Conservation (phyloP, 2,113 vertebrate species). For the Tetraodon nigroviridis region DNA sequence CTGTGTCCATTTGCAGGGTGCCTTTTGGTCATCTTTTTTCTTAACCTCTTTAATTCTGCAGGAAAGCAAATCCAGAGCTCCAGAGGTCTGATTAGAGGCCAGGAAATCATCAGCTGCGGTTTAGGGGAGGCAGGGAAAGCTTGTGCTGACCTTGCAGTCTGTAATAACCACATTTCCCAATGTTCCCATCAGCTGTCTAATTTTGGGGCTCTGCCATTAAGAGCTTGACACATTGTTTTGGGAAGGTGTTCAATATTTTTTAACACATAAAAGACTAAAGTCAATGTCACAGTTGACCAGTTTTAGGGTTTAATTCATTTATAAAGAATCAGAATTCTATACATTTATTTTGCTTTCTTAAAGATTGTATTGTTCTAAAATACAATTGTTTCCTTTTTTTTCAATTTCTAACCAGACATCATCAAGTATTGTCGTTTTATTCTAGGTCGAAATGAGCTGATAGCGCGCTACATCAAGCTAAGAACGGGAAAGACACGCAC, state of each 20-base stretch:
- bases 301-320: not conserved
- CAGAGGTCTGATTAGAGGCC: slow-evolving; percentile 1
- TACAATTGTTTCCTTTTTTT: not conserved
- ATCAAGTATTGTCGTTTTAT: slow-evolving; percentile 1
- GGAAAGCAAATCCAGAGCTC: slow-evolving; percentile 11
- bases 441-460: slow-evolving; percentile 91
- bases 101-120: slow-evolving; percentile 36
- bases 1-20: not conserved
- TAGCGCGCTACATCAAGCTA: slow-evolving; percentile 93
- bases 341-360: not conserved
- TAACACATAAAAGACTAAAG: slow-evolving; percentile 3
- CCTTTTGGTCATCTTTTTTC: not conserved
- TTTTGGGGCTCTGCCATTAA: slow-evolving; percentile 14
- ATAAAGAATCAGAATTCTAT: too few species aligned
- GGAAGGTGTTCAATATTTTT: not conserved
- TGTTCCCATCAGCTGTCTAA: slow-evolving; percentile 12
- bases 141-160: slow-evolving; percentile 47
- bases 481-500: slow-evolving; percentile 93
- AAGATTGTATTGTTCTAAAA: not conserved
- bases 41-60: not conserved
- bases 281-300: not conserved
- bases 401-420: not conserved
- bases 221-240: slow-evolving; percentile 4
- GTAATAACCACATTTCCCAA: slow-evolving; percentile 26
- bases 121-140: slow-evolving; percentile 22